Evolutionary conservation across 2,797 vertebrate species (phyloP).

Genomic region (Gallinago stenura): DNA sequence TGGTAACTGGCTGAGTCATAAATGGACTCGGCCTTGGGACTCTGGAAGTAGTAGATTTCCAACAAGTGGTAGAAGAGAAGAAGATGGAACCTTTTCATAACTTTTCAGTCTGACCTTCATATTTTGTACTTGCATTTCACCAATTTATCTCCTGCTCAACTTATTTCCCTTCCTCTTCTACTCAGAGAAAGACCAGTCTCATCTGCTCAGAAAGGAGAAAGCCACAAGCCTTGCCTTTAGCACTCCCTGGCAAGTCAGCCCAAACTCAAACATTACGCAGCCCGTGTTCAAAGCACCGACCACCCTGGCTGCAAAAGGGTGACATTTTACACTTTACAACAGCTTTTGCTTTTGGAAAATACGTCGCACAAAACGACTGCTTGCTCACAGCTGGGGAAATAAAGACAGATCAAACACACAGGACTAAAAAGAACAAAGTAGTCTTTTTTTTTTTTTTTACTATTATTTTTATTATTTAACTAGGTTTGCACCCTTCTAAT

Average conservation of each 20-base stretch:
- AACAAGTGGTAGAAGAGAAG: not conserved
- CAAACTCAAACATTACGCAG: not conserved
- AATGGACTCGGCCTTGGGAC: not conserved
- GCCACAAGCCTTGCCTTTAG: not conserved
- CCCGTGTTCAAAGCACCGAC: not conserved
- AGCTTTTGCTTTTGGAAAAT: not conserved
- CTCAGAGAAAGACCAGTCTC: not conserved
- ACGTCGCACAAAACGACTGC: not conserved
- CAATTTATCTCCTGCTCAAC: not conserved
- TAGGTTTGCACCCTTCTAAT: not conserved
- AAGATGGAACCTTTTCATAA: rapidly evolving
- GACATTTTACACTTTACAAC: not conserved
- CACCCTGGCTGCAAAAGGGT: not conserved
- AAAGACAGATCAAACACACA: not conserved
- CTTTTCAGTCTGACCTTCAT: not conserved
- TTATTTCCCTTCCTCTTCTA: not conserved
- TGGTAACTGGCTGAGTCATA: not conserved
- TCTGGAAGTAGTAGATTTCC: not conserved
- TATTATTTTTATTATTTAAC: not conserved
- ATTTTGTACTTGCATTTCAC: not conserved
- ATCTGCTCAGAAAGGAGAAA: not conserved
- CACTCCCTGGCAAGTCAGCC: not conserved
- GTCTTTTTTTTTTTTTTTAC: not conserved
- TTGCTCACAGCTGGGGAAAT: not conserved
- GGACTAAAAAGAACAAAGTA: not conserved